phyloP scores from a whole-genome alignment of 2,797 vertebrate species.

The Pangasius krempfi region DNA sequence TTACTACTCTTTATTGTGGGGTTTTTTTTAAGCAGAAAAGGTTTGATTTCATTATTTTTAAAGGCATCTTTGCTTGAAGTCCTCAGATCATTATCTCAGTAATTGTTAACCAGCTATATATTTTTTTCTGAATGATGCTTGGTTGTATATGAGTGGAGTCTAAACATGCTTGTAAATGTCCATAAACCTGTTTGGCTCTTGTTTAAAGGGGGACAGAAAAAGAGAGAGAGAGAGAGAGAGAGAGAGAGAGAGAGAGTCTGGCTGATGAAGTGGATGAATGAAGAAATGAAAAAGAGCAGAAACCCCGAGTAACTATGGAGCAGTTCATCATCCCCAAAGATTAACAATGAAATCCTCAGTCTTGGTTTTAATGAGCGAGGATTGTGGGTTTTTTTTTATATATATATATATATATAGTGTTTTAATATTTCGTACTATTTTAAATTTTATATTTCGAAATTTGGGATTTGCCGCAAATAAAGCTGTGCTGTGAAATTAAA shows the following conservation, averaged over 20 bases:
- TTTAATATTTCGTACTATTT: neutral
- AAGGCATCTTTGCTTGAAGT: neutral
- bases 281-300: slow-evolving; percentile 1
- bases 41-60: neutral
- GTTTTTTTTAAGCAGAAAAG: neutral
- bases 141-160: neutral
- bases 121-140: neutral
- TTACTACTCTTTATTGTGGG: neutral
- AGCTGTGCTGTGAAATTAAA: no score
- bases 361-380: neutral
- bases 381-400: neutral
- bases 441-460: neutral
- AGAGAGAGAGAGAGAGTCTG: neutral
- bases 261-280: neutral
- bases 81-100: neutral
- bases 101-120: neutral
- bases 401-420: fast-evolving
- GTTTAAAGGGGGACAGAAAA: neutral
- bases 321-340: neutral
- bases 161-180: neutral
- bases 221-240: slow-evolving; percentile 2
- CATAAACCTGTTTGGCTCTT: no score
- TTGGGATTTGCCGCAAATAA: neutral
- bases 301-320: neutral
- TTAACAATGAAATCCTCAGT: neutral